Evolutionary conservation across 2,888 invertebrate species (phyloP), one percentile per base, ranked within the genome.

Genomic region (Cataglyphis rosenhaueri): DNA sequence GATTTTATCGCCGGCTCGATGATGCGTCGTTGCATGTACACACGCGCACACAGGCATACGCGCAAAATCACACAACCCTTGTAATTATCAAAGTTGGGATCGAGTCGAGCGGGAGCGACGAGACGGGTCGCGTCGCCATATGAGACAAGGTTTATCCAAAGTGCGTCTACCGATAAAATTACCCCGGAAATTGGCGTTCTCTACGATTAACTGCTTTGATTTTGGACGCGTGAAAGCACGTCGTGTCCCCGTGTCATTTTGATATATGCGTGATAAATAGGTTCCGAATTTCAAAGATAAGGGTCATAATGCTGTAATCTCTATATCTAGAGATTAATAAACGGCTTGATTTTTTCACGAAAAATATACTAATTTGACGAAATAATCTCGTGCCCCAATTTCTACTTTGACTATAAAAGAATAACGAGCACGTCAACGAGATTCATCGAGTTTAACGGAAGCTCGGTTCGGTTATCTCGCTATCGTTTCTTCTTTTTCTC

Each of bases 161-260:
- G 78, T 59, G 59, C 48, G 70, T 59, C 59, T 48, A 71, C n/a
- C 59, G 78, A 70, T 59, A 71, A 71, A 79, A 79, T 79, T 70
- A 79, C 9, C 59, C 25, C 44, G 78, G 70, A 79, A 79, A 79
- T 79, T 79, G 71, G 48, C 44, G 59, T 44, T 59, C 78, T 79
- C 71, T 79, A 70, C 78, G 59, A 79, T 79, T 79, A 71, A 70
- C 71, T 12, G 70, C 78, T 78, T 78, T 70, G 70, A 78, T 78
- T 70, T 18, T 18, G 68, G 41, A 32, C 76, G 76, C 78, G 78
- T 57, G 71, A 71, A 44, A 79, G 48, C 78, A 59, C 29, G 59
- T 48, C 71, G 38, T n/a, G 55, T 41, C n/a, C 55, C 12, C n/a
- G 52, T 4, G 12, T 15, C 32, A 41, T 57, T 68, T 78, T 52